These are phyloP conservation scores for Rhea pennata DNA, from an alignment of 2,113 vertebrate genomes.

Conservation along the genomic window DNA sequence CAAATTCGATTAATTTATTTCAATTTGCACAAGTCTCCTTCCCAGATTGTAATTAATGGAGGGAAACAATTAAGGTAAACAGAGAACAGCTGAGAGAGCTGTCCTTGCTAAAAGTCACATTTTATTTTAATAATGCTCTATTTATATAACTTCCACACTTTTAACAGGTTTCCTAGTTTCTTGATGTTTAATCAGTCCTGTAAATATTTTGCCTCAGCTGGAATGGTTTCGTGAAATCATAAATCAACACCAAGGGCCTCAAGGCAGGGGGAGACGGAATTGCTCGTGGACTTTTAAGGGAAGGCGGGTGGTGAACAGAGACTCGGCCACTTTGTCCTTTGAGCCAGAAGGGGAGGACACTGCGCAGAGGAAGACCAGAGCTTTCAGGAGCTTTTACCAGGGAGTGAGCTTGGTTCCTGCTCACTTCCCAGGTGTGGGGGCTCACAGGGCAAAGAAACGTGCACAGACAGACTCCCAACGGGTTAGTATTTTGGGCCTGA, in stretches of 20 bases:
- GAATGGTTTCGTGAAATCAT: background rate
- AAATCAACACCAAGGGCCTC: background rate
- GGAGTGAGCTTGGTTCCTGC: too few species aligned
- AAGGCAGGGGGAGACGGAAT: background rate
- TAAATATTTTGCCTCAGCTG: slow-evolving; percentile 34
- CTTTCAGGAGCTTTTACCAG: too few species aligned
- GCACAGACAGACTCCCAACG: too few species aligned
- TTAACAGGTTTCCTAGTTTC: slow-evolving; percentile 33
- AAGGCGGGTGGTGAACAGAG: background rate
- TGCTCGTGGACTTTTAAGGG: fast-evolving
- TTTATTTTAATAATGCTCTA: slow-evolving; percentile 30
- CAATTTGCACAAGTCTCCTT: slow-evolving; percentile 63
- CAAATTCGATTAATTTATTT: slow-evolving; percentile 73
- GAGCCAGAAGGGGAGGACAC: too few species aligned
- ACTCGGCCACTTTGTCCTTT: too few species aligned
- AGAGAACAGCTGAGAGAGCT: slow-evolving; percentile 17
- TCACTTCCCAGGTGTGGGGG: too few species aligned
- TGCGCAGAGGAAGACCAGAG: too few species aligned
- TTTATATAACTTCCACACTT: slow-evolving; percentile 1
- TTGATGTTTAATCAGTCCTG: background rate
- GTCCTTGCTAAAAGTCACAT: slow-evolving; percentile 50
- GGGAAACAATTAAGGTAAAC: slow-evolving; percentile 64
- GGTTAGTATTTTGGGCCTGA: too few species aligned
- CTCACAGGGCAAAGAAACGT: too few species aligned
- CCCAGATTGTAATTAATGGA: slow-evolving; percentile 64